These are phyloP conservation scores for Hybos culiciformis DNA, from an alignment of 2,888 invertebrate genomes.

Conservation along the genomic window DNA sequence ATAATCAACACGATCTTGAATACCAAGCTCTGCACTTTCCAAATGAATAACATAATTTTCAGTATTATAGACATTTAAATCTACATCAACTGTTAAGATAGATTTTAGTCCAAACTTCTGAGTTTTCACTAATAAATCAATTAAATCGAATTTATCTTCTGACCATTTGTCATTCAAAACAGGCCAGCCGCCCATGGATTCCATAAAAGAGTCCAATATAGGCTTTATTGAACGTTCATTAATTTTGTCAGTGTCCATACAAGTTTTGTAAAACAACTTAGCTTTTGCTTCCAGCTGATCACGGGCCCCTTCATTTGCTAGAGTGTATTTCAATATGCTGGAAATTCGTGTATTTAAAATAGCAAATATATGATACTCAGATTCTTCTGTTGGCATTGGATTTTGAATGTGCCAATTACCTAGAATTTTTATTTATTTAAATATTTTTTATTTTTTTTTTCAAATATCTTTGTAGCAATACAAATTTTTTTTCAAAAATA, in stretches of 20 bases:
- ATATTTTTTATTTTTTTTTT: too few species aligned
- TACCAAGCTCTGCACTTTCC: slow-evolving; percentile 10
- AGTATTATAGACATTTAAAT: slow-evolving; percentile 12
- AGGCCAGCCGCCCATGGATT: slow-evolving; percentile 14
- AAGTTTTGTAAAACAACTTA: slow-evolving; percentile 11
- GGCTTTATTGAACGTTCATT: slow-evolving; percentile 12
- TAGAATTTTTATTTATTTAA: too few species aligned
- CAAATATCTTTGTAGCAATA: too few species aligned
- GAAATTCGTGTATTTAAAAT: slow-evolving; percentile 12
- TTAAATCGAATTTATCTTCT: slow-evolving; percentile 11
- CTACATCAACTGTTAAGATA: slow-evolving; percentile 9
- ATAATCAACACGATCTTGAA: slow-evolving; percentile 13
- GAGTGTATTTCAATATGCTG: too few species aligned
- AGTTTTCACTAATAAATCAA: slow-evolving; percentile 10
- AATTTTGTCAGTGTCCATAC: slow-evolving; percentile 10
- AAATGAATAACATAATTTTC: slow-evolving; percentile 11
- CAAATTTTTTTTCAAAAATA: too few species aligned
- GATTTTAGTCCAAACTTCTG: slow-evolving; percentile 6
- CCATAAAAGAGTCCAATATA: slow-evolving; percentile 13
- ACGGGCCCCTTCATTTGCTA: too few species aligned
- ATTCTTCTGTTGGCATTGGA: slow-evolving; percentile 14
- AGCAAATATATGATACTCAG: slow-evolving; percentile 11
- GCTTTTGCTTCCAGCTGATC: slow-evolving; percentile 15
- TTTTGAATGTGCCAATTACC: slow-evolving; percentile 13
- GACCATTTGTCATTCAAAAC: slow-evolving; percentile 14